A percentile compares a stretch with the other conserved stretches of the same genome.
Conservation (phyloP, 2,113 vertebrate species). For the Malaclemys terrapin region DNA sequence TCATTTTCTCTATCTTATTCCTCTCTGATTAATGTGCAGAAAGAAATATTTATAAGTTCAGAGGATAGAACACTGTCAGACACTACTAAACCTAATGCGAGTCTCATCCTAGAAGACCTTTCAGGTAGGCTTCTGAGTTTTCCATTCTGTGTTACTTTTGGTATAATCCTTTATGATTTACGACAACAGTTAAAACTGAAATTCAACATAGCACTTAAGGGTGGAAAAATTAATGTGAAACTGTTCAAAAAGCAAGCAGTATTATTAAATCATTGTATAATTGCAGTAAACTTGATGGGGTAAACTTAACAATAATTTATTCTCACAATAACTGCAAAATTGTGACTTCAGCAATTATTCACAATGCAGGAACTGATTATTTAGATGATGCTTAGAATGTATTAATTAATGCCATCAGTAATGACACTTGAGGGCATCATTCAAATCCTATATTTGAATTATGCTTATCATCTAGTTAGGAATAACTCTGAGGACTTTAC, state of each 20-base stretch:
- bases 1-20: conserved; percentile 12
- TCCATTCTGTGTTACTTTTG: conserved; percentile 25
- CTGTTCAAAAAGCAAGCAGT: background rate
- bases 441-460: conserved; percentile 51
- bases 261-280: background rate
- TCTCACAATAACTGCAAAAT: conserved; percentile 2
- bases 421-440: conserved; percentile 41
- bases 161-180: background rate
- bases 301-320: conserved; percentile 44
- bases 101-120: background rate
- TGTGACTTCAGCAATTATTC: conserved; percentile 10
- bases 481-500: conserved; percentile 7
- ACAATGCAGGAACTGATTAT: background rate
- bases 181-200: background rate
- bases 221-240: background rate
- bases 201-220: background rate
- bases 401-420: conserved; percentile 62
- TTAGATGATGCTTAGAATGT: background rate
- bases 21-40: conserved; percentile 34
- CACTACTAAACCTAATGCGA: conserved; percentile 7
- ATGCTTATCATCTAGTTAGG: conserved; percentile 38
- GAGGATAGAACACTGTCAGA: background rate
- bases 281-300: background rate
- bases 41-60: conserved; percentile 42
- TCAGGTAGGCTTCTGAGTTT: background rate